Percentiles rank a stretch among this genome's conserved stretches.
phyloP scores from a whole-genome alignment of 2,797 vertebrate genomes.

The Toxotes lorentzi region DNA sequence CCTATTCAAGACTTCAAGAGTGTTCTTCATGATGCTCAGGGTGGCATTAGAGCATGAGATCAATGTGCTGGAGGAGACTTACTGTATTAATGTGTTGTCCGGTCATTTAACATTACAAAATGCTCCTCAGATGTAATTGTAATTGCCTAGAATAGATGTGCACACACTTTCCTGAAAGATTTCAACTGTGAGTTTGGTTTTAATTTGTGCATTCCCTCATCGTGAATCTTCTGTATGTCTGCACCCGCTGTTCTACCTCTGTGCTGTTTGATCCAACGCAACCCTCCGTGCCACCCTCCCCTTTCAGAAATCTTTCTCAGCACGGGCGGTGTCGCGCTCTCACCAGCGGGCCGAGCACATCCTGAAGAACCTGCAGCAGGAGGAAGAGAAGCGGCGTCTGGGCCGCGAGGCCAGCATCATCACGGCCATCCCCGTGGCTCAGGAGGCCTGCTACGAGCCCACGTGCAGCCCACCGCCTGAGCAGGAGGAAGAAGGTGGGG shows the following conservation, averaged over 20 bases:
- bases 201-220: conserved; percentile 42
- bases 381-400: conserved; percentile 96
- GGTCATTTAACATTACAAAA: conserved; percentile 62
- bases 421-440: conserved; percentile 96
- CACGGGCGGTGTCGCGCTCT: conserved; percentile 96
- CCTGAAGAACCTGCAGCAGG: conserved; percentile 98
- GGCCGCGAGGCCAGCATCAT: conserved; percentile 98
- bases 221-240: conserved; percentile 38
- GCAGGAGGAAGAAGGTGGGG: conserved; percentile 97
- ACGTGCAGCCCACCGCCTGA: conserved; percentile 95
- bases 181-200: conserved; percentile 17
- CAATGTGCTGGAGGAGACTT: conserved; percentile 76
- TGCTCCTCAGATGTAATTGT: conserved; percentile 57
- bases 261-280: conserved; percentile 37
- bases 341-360: conserved; percentile 99
- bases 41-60: conserved; percentile 59
- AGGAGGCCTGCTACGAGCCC: conserved; percentile 98
- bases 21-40: conserved; percentile 49
- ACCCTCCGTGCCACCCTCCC: neutral
- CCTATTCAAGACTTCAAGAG: conserved; percentile 31
- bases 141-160: conserved; percentile 55
- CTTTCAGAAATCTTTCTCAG: conserved; percentile 96
- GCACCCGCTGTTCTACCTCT: conserved; percentile 11
- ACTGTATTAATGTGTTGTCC: conserved; percentile 78
- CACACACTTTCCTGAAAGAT: conserved; percentile 48